These are phyloP conservation scores for Poecilia gillii DNA, from an alignment of 2,797 vertebrate species.

Conservation along the genomic window DNA sequence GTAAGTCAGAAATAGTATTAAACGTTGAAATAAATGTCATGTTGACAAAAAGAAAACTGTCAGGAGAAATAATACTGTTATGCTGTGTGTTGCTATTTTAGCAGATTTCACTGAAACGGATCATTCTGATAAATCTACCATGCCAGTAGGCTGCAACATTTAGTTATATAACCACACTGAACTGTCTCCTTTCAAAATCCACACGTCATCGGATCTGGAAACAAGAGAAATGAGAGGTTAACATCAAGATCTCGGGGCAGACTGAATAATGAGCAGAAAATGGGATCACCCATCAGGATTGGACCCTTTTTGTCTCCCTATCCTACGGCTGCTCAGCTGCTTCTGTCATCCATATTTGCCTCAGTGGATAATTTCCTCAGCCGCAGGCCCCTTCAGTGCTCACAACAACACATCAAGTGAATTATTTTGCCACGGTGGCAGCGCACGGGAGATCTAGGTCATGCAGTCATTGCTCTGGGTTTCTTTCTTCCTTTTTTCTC, in stretches of 20 bases:
- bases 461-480: constrained; percentile 60
- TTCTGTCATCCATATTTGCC: constrained; percentile 79
- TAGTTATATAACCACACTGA: constrained; percentile 68
- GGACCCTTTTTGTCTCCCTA: constrained; percentile 58
- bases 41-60: not conserved
- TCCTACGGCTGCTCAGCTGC: constrained; percentile 74
- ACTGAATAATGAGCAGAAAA: constrained; percentile 61
- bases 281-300: constrained; percentile 63
- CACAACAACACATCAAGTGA: constrained; percentile 79
- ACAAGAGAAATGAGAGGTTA: constrained; percentile 44
- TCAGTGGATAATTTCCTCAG: constrained; percentile 77
- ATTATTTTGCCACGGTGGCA: constrained; percentile 81
- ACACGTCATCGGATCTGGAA: constrained; percentile 40
- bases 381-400: constrained; percentile 67
- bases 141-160: constrained; percentile 64
- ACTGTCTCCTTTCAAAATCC: constrained; percentile 55
- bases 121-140: constrained; percentile 51
- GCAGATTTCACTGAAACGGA: constrained; percentile 51
- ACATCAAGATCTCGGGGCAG: constrained; percentile 46
- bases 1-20: not conserved
- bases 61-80: not conserved
- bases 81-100: constrained; percentile 14
- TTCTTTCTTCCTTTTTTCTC: not conserved
- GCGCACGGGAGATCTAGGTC: constrained; percentile 73
- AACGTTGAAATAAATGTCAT: not conserved